Conservation (phyloP, 2,113 vertebrate species). For the Ophthalmolycus amberensis region DNA sequence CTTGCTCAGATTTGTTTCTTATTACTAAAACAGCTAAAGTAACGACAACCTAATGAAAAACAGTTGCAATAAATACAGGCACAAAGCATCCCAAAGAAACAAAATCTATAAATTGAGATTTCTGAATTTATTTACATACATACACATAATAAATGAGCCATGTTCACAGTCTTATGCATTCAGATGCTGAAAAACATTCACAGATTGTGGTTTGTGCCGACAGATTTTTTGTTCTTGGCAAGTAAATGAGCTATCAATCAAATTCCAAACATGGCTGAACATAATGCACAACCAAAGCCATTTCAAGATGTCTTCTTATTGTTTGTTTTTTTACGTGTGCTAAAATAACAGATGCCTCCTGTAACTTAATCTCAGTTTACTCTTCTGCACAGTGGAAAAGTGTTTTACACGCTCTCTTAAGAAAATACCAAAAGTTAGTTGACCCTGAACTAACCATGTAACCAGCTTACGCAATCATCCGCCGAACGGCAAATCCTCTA, state of each 20-base stretch:
- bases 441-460: neutral
- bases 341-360: neutral
- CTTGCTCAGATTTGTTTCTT: neutral
- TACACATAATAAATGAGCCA: neutral
- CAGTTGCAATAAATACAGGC: neutral
- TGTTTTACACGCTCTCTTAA: neutral
- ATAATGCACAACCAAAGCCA: neutral
- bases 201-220: neutral
- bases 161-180: conserved; percentile 28
- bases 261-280: neutral
- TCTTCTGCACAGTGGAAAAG: neutral
- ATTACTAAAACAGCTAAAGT: neutral
- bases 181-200: conserved; percentile 21
- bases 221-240: conserved; percentile 15
- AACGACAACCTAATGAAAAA: neutral
- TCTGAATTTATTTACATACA: conserved; percentile 12
- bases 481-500: neutral
- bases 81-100: neutral
- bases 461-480: neutral
- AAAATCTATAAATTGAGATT: neutral
- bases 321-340: neutral
- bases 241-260: neutral
- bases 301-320: neutral
- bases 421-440: neutral
- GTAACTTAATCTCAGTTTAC: neutral